Conservation (phyloP, 2,113 vertebrate species). For the Gopherus evgoodei region DNA sequence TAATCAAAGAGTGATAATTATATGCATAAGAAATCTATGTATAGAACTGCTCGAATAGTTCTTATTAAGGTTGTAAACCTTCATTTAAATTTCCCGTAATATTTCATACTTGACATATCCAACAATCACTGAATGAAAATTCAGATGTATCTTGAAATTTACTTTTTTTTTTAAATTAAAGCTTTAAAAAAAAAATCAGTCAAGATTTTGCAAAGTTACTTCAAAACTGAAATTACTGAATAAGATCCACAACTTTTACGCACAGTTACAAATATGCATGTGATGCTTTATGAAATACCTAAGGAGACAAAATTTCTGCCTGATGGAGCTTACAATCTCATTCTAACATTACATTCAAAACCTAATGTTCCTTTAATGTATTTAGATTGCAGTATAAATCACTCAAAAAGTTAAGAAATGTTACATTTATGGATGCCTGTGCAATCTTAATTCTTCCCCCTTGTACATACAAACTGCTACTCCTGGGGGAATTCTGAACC, state of each 20-base stretch:
- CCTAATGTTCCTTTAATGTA: background rate
- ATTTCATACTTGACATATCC: background rate
- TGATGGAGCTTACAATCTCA: background rate
- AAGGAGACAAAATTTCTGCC: accelerated
- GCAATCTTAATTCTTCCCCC: background rate
- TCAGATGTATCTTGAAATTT: background rate
- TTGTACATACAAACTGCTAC: background rate
- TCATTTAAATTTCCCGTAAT: background rate
- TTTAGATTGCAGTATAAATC: background rate
- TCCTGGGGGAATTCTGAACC: too few relatives aligned
- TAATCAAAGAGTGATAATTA: background rate
- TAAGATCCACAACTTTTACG: background rate
- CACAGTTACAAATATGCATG: background rate
- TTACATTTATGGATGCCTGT: accelerated
- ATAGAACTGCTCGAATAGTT: background rate
- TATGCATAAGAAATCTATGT: background rate
- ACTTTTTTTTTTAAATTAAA: background rate
- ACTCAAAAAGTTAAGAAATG: background rate
- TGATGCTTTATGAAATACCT: background rate
- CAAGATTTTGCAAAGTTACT: background rate
- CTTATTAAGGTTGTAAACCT: background rate
- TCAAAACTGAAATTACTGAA: background rate
- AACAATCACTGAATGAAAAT: background rate
- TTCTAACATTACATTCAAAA: background rate
- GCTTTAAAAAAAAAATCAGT: background rate